These are phyloP conservation scores for Tinea trinotella DNA, from an alignment of 2,888 invertebrate genomes.

Conservation along the genomic window DNA sequence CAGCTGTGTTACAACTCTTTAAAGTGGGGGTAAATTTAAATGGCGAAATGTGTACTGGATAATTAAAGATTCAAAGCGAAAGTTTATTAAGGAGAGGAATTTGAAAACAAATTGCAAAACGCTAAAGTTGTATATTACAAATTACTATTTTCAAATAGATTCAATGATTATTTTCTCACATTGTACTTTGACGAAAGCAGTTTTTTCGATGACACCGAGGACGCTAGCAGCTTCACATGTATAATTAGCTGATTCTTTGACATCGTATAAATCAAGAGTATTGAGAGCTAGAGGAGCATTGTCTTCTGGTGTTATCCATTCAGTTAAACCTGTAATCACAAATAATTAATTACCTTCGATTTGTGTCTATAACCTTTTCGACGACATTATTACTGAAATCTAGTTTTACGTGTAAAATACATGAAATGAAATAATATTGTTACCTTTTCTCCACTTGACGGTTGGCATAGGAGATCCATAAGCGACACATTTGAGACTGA, in stretches of 20 bases:
- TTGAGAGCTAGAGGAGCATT: slow-evolving; percentile 89
- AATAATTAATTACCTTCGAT: not conserved
- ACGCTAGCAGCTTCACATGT: slow-evolving; percentile 97
- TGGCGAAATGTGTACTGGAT: slow-evolving; percentile 13
- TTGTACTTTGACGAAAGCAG: slow-evolving; percentile 94
- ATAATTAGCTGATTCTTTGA: slow-evolving; percentile 95
- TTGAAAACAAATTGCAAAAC: slow-evolving; percentile 8
- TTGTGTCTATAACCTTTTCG: too few relatives aligned
- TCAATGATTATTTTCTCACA: slow-evolving; percentile 75
- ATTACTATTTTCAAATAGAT: not conserved
- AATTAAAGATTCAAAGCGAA: slow-evolving; percentile 15
- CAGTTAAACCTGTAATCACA: slow-evolving; percentile 70
- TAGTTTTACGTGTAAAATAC: not conserved
- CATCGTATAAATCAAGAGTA: slow-evolving; percentile 87
- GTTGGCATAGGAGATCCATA: slow-evolving; percentile 98
- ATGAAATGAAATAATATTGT: not conserved
- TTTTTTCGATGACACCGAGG: slow-evolving; percentile 90
- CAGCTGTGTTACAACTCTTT: slow-evolving; percentile 25
- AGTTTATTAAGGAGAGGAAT: not conserved
- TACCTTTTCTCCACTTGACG: slow-evolving; percentile 92
- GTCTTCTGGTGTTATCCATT: slow-evolving; percentile 91
- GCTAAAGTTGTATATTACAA: not conserved
- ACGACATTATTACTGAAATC: too few relatives aligned
- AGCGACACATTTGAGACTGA: slow-evolving; percentile 96
- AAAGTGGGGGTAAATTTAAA: slow-evolving; percentile 12